Conservation (phyloP, 2,888 invertebrate species). For the Rotaria macrura region DNA sequence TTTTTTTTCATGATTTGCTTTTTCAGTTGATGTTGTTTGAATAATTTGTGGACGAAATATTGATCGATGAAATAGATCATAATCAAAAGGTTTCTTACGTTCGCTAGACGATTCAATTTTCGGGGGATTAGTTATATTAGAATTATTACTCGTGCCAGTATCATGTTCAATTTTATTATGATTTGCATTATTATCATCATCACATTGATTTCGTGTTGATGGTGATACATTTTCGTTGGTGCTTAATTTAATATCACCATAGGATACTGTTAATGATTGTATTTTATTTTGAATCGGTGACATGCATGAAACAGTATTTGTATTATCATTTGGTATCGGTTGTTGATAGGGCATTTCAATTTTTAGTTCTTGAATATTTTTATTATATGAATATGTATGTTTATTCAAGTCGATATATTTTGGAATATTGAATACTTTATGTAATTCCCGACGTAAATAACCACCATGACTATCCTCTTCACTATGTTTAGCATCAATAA, state of each 20-base stretch:
- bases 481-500: not conserved
- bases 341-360: not conserved
- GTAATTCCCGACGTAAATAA: constrained; percentile 2
- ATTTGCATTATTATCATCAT: not conserved
- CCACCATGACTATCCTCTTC: not conserved
- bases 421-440: not conserved
- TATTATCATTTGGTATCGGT: not conserved
- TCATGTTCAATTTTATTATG: no score
- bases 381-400: not conserved
- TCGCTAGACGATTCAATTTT: not conserved
- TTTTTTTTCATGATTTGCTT: not conserved
- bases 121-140: not conserved
- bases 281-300: not conserved
- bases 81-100: not conserved
- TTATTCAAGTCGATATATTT: not conserved
- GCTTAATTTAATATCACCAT: not conserved
- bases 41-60: not conserved
- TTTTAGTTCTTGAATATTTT: not conserved
- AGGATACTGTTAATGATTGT: not conserved
- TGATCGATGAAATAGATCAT: not conserved
- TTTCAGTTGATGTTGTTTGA: not conserved
- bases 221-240: not conserved
- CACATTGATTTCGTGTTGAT: not conserved
- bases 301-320: not conserved
- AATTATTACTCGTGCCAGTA: not conserved